Conservation (phyloP, 2,113 vertebrate species). For the Saguinus imperator region DNA sequence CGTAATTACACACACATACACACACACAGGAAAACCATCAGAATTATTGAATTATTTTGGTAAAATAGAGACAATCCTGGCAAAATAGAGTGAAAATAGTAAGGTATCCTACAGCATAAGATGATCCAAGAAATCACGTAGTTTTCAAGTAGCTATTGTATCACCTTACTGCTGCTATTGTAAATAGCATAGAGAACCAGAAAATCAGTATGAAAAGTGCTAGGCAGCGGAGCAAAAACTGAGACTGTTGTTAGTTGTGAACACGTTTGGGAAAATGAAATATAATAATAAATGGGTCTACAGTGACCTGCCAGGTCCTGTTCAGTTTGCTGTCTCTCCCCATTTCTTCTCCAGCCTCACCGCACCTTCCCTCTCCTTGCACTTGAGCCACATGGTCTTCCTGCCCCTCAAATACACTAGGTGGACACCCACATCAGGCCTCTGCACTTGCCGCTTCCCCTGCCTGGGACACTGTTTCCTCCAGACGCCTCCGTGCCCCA, state of each 20-base stretch:
- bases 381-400: not conserved
- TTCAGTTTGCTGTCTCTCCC: not conserved
- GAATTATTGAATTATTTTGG: not conserved
- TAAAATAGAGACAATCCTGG: not conserved
- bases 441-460: not conserved
- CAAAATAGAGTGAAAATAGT: not conserved
- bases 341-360: not conserved
- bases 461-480: not conserved
- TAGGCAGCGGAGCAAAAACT: not conserved
- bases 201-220: not conserved
- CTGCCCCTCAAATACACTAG: not conserved
- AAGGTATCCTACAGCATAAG: not conserved
- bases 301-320: too few relatives aligned
- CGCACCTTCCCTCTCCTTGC: not conserved
- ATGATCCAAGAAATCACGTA: not conserved
- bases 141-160: not conserved
- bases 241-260: not conserved
- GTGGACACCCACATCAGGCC: not conserved
- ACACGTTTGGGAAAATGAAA: not conserved
- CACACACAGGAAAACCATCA: not conserved
- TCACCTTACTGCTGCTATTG: not conserved
- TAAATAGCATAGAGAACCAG: not conserved
- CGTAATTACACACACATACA: too few relatives aligned
- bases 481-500: not conserved
- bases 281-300: not conserved